Conservation (phyloP, 2,113 vertebrate genomes). For the Bubo blakistoni region DNA sequence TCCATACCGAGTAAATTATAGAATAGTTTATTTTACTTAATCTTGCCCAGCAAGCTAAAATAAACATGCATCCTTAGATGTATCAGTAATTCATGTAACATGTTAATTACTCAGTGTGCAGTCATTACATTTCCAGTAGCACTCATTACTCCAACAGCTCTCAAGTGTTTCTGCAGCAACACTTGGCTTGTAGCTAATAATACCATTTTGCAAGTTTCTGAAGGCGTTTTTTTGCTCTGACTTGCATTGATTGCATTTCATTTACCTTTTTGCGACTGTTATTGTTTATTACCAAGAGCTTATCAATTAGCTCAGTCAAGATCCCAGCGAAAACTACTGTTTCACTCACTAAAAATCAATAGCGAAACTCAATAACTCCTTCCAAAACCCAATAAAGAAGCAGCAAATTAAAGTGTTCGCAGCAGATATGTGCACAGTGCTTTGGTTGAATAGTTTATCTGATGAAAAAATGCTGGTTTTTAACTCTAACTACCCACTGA, state of each 20-base stretch:
- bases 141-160: slow-evolving; percentile 16
- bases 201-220: neutral
- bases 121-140: slow-evolving; percentile 11
- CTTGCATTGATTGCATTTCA: slow-evolving; percentile 23
- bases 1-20: neutral
- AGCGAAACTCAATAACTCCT: slow-evolving; percentile 28
- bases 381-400: slow-evolving; percentile 21
- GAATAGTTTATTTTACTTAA: slow-evolving; percentile 17
- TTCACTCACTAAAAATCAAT: slow-evolving; percentile 45
- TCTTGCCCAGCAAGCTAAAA: slow-evolving; percentile 53
- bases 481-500: neutral
- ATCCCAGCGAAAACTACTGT: slow-evolving; percentile 1
- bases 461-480: neutral
- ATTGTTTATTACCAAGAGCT: slow-evolving; percentile 39
- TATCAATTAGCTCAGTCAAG: slow-evolving; percentile 59
- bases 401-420: slow-evolving; percentile 25
- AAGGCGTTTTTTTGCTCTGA: neutral
- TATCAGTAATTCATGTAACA: slow-evolving; percentile 26
- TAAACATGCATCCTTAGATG: neutral
- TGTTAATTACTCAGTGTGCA: slow-evolving; percentile 57
- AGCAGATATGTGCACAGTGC: neutral
- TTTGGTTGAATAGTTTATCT: slow-evolving; percentile 5
- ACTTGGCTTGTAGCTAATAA: neutral
- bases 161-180: neutral
- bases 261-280: slow-evolving; percentile 22